A percentile compares a stretch with the other conserved stretches of the same genome.
Evolutionary conservation across 37 sponge, comb jelly and placozoan genomes (phyloP).

Genomic region (Diacarnus erythraeanus): DNA sequence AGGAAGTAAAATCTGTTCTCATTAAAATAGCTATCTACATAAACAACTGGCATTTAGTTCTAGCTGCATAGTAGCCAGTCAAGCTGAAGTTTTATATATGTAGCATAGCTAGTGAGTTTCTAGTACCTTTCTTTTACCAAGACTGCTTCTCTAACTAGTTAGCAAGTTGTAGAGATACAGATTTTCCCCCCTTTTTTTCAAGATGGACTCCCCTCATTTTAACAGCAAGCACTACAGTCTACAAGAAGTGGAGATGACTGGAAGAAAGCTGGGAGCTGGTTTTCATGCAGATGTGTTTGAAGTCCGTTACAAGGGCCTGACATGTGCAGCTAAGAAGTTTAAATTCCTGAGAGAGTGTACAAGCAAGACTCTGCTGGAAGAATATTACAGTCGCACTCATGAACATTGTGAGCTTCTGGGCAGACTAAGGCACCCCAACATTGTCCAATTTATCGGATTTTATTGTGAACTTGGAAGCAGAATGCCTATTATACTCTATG

Average conservation of each 20-base stretch:
- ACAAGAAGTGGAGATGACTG: constrained; percentile 4
- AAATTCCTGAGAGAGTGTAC: background rate
- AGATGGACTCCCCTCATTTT: background rate
- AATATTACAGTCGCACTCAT: background rate
- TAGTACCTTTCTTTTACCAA: too few species aligned
- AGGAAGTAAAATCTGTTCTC: too few species aligned
- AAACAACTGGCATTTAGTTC: too few species aligned
- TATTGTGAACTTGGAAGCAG: background rate
- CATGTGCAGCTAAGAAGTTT: constrained; percentile 29
- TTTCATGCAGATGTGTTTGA: constrained; percentile 15
- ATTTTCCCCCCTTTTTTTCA: too few species aligned
- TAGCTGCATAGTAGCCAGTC: too few species aligned
- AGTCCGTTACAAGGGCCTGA: constrained; percentile 23
- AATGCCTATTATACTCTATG: constrained; percentile 33
- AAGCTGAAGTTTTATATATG: too few species aligned
- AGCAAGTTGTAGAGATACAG: too few species aligned
- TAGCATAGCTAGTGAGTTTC: too few species aligned
- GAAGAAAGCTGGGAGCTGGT: constrained; percentile 1
- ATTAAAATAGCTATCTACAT: too few species aligned
- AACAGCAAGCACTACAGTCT: constrained; percentile 3
- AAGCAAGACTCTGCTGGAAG: background rate
- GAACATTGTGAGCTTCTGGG: constrained; percentile 15
- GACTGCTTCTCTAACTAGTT: too few species aligned
- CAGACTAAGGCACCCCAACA: constrained; percentile 34
- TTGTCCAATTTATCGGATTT: constrained; percentile 46